Evolutionary conservation across 2,888 invertebrate genomes (phyloP), one percentile per base, ranked within the genome.

Genomic region (Erebia aethiops): DNA sequence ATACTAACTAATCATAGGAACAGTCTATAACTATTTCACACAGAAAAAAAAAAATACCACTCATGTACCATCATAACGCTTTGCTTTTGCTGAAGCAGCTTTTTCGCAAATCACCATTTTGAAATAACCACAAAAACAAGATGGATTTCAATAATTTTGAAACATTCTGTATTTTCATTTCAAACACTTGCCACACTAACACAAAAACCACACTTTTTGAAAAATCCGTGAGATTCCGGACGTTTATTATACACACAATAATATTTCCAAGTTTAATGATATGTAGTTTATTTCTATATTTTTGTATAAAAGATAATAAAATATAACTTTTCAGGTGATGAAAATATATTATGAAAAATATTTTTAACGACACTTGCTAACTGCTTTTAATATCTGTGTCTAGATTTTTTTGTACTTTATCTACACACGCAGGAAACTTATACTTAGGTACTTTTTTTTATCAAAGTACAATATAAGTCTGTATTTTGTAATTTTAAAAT

Each of bases 11-110:
- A 61, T 52, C 26, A 62, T 49, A 72, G 77, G 74, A 78, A 78
- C 79, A 78, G 77, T 80, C 78, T 78, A 78, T 79, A 76, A 78
- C n/a, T n/a, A n/a, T 62, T 51, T 76, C 64, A 79, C 65, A 74
- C 67, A 21, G 46, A 69, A 78, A 70, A 68, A 54, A 0, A 49
- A 16, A 41, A 16, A 41, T 60, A 76, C 75, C 76, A 51, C 73
- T 74, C 41, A 46, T 73, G 73, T 66, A 63, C 14, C 16, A 26
- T 56, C 75, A 76, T 76, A 73, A 77, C 70, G 84, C 89, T 91
- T 88, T 82, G 91, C 91, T 92, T 92, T 73, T 75, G 89, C 91
- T 90, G 83, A 88, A 84, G 90, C 89, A 84, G 91, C 91, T 91
- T 91, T 67, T 87, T 87, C 77, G 88, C 88, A 84, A 84, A 70